These are phyloP conservation scores for Whitmania pigra DNA, from an alignment of 1,140 invertebrate species.

Conservation along the genomic window DNA sequence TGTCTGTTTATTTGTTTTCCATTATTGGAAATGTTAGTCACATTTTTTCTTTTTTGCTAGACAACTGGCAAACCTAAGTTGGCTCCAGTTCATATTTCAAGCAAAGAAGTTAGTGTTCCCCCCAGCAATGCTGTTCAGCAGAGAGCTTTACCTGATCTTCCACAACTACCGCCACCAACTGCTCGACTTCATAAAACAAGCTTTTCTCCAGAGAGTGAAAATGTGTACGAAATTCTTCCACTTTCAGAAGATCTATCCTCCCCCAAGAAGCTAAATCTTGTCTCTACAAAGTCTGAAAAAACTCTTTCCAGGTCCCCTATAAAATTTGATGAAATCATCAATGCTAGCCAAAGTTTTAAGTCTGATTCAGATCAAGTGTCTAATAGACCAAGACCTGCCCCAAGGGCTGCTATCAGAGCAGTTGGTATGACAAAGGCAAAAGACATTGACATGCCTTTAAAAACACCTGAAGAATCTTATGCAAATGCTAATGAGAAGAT, in stretches of 20 bases:
- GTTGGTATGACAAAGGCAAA: neutral
- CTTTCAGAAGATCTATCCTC: neutral
- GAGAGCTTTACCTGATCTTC: conserved; percentile 1
- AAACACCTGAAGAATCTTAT: too few species aligned
- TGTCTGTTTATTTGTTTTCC: neutral
- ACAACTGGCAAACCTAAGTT: neutral
- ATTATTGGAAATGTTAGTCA: neutral
- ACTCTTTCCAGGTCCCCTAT: neutral
- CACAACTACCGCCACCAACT: neutral
- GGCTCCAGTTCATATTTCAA: neutral
- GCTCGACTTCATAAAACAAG: too few species aligned
- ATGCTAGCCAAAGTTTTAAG: neutral
- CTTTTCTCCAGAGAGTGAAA: neutral
- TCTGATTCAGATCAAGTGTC: neutral
- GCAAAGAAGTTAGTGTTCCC: neutral
- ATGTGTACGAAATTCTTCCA: neutral
- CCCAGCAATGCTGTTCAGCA: neutral
- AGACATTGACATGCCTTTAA: neutral
- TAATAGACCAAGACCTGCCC: conserved; percentile 1
- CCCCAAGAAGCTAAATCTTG: too few species aligned
- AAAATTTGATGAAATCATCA: neutral
- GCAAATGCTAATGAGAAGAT: too few species aligned
- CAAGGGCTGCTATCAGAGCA: conserved; percentile 2
- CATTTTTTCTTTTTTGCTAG: neutral
- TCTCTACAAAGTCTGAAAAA: too few species aligned